These are phyloP conservation scores for Furcifer pardalis DNA, from an alignment of 2,797 vertebrate genomes.

Conservation along the genomic window DNA sequence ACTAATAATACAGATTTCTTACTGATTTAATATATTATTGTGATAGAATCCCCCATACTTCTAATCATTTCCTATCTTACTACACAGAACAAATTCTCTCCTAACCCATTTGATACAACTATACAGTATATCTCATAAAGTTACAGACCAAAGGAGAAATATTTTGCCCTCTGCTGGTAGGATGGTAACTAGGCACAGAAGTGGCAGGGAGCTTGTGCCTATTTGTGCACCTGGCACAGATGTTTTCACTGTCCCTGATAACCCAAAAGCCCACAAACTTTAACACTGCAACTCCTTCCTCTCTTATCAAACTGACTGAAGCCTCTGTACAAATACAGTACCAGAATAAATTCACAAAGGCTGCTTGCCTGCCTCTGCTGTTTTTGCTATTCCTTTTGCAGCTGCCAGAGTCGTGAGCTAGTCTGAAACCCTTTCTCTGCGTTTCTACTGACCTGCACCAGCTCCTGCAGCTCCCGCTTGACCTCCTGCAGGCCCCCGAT, in stretches of 20 bases:
- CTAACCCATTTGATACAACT: too few species aligned
- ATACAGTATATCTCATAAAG: too few species aligned
- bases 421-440: not conserved
- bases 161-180: not conserved
- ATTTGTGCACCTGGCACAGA: not conserved
- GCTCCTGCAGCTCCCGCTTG: slow-evolving; percentile 71
- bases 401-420: not conserved
- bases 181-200: not conserved
- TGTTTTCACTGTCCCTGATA: not conserved
- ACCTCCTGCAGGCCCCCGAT: slow-evolving; percentile 72
- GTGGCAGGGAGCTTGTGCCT: not conserved
- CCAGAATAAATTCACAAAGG: not conserved
- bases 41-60: too few species aligned
- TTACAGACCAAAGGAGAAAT: too few species aligned
- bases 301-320: not conserved
- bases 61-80: too few species aligned
- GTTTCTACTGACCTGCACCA: slow-evolving; percentile 66
- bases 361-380: too few species aligned
- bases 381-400: not conserved
- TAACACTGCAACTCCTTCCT: not conserved
- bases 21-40: too few species aligned
- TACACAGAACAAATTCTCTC: too few species aligned
- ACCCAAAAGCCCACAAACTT: not conserved
- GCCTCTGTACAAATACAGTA: not conserved
- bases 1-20: too few species aligned